Base-by-base conservation (phyloP, 1,140 invertebrate genomes). In the Pentalonia nigronervosa region DNA sequence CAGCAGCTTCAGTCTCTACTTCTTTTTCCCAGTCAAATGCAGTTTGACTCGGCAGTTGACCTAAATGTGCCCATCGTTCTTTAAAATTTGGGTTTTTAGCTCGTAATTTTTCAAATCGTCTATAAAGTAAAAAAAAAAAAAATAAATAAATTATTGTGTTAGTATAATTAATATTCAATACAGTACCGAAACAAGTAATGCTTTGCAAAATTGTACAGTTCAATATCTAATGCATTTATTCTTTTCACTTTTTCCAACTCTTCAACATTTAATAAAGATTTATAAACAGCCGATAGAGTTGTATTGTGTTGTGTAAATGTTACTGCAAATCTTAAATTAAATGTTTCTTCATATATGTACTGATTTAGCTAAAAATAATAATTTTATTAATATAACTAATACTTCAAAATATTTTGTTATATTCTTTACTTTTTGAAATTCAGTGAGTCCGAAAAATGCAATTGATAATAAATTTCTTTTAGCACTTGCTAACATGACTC, bases 311-410 rank as follows among this genome's bases (percentile, higher is more conserved):
- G 98, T 94, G 97, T 97, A 95, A 99, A 98, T 47, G 97, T 97
- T 94, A 98, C 97, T 84, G 97, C 97, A 95, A 99, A 99, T 94
- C 97, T 96, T 94, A 99, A 96, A 95, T 98, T 97, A 95, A 99
- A 99, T n/a, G 98, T 99, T 95, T 98, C 97, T 95, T 99, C 99
- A 95, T 99, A 99, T 76, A 99, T 97, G 95, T 98, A 98, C 95
- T 99, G 99, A 50, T 98, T 98, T 94, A 98, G 97, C 96, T 97
- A 95, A 14, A 94, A 94, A 93, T 36, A 94, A 94, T 93, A 90
- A 8, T 36, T 53, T 34, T 25, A 36, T 36, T 23, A 53, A 36
- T 53, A 30, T 11, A 86, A n/a, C 60, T 36, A 50, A 30, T 47
- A 47, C 17, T 86, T 6, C 6, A 47, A 86, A 30, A 25, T 41